Evolutionary conservation across 2,113 vertebrate genomes (phyloP).

Genomic region (Hippopotamus amphibius): DNA sequence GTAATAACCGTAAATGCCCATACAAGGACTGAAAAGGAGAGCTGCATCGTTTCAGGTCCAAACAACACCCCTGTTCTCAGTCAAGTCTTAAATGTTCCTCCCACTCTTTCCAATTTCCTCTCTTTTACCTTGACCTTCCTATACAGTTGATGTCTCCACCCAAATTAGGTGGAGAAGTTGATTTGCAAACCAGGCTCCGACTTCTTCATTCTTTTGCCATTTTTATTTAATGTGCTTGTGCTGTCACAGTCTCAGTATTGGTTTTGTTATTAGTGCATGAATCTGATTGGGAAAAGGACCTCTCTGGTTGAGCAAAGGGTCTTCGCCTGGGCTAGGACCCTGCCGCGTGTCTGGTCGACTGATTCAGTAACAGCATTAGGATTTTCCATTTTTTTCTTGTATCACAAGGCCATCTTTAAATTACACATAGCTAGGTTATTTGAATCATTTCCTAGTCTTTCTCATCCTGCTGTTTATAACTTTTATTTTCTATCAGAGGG

Average conservation of each 20-base stretch:
- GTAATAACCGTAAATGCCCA: no score
- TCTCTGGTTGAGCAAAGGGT: not conserved
- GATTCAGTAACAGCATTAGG: not conserved
- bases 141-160: not conserved
- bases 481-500: not conserved
- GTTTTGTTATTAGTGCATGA: not conserved
- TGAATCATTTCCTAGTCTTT: constrained; percentile 1
- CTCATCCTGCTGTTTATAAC: not conserved
- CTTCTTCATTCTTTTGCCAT: not conserved
- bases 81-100: not conserved
- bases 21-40: no score
- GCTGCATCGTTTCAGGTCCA: no score
- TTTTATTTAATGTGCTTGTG: no score
- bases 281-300: not conserved
- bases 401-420: not conserved
- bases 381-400: not conserved
- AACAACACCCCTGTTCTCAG: not conserved
- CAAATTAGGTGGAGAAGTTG: not conserved
- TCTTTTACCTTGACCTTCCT: not conserved
- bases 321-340: not conserved
- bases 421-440: not conserved
- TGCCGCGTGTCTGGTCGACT: not conserved
- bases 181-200: not conserved
- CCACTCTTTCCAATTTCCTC: not conserved
- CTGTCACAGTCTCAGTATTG: not conserved